Evolutionary conservation across 1,140 invertebrate genomes (phyloP).

Genomic region (Magallana gigas): DNA sequence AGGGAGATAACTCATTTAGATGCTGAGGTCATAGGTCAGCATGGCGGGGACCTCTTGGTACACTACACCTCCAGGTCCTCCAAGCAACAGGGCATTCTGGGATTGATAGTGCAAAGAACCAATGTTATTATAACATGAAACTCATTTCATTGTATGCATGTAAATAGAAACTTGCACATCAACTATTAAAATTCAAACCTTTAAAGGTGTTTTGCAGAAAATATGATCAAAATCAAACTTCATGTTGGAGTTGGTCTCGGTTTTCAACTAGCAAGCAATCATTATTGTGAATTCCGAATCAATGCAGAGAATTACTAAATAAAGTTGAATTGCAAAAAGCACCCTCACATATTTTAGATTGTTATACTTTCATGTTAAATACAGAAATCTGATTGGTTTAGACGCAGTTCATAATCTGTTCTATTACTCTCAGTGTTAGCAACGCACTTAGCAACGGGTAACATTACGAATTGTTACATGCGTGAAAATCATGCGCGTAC

Average conservation of each 20-base stretch:
- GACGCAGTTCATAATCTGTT: too few species aligned
- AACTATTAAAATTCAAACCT: too few species aligned
- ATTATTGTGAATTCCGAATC: not conserved
- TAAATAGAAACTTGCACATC: not conserved
- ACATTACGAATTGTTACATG: too few species aligned
- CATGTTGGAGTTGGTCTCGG: not conserved
- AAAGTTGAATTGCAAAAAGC: not conserved
- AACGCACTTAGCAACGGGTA: too few species aligned
- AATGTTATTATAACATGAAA: not conserved
- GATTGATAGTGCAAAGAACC: not conserved
- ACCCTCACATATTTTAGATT: not conserved
- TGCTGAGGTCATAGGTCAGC: not conserved
- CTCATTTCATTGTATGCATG: not conserved
- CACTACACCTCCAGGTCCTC: not conserved
- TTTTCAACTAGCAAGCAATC: not conserved
- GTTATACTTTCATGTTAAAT: too few species aligned
- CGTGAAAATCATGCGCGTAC: too few species aligned
- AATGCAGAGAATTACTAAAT: not conserved
- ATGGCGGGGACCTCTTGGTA: not conserved
- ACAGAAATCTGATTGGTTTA: too few species aligned
- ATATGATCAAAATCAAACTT: not conserved
- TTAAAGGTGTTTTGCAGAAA: too few species aligned
- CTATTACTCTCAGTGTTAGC: too few species aligned
- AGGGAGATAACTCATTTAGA: not conserved
- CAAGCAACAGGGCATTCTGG: not conserved